These are phyloP conservation scores for Oedothorax gibbosus DNA, from an alignment of 1,140 invertebrate species.

Conservation along the genomic window DNA sequence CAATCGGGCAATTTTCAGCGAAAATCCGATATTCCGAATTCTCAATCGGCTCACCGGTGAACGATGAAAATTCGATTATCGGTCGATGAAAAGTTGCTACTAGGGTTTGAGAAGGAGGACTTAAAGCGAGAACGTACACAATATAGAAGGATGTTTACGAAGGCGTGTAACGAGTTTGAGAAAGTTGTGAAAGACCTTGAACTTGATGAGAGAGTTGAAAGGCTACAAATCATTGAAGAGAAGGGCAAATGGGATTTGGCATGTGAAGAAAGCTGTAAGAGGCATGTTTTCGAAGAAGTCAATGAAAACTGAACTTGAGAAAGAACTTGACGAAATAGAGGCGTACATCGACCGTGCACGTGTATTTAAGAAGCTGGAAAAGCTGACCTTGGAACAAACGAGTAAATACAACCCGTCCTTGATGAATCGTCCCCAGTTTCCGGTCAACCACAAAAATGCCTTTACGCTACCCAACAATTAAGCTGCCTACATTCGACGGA, in stretches of 20 bases:
- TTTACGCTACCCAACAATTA: no score
- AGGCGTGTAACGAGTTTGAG: no score
- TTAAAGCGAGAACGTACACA: no score
- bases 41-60: no score
- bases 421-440: neutral
- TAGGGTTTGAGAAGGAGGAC: no score
- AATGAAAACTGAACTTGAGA: neutral
- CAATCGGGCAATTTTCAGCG: no score
- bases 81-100: no score
- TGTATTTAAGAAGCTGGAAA: neutral
- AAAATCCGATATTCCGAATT: no score
- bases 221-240: constrained; percentile 16
- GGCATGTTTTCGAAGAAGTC: neutral
- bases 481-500: constrained; percentile 38
- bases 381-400: no score
- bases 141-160: no score
- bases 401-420: neutral
- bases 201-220: neutral
- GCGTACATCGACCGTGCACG: neutral
- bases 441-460: neutral
- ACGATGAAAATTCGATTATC: no score
- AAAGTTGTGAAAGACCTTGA: no score
- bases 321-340: neutral
- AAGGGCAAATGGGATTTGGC: constrained; percentile 8
- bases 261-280: neutral